Conservation (phyloP, 2,888 invertebrate species). For the Pomacea canaliculata region DNA sequence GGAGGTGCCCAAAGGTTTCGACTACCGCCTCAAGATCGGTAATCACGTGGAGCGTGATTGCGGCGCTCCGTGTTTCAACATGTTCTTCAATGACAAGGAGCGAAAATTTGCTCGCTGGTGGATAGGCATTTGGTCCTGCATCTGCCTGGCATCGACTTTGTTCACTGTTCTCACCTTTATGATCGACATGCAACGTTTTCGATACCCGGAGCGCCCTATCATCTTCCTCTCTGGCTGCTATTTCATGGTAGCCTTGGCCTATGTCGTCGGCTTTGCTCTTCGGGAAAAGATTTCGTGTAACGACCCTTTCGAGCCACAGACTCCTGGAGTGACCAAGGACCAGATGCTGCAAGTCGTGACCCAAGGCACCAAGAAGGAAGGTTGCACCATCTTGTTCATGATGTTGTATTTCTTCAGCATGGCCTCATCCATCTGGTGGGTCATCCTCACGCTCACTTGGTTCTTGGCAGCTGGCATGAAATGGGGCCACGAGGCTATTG, state of each 20-base stretch:
- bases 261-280: conserved; percentile 76
- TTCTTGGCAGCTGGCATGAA: conserved; percentile 95
- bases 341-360: conserved; percentile 68
- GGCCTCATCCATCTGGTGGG: conserved; percentile 99
- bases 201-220: conserved; percentile 97
- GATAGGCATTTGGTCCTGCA: conserved; percentile 93
- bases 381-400: conserved; percentile 95
- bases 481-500: conserved; percentile 98
- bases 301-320: conserved; percentile 52
- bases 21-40: conserved; percentile 82
- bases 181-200: conserved; percentile 93
- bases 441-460: conserved; percentile 94
- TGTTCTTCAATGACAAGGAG: conserved; percentile 88
- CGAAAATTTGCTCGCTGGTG: conserved; percentile 87
- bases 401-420: conserved; percentile 91
- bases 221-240: conserved; percentile 97
- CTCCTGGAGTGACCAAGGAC: conserved; percentile 20
- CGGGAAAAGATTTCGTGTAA: conserved; percentile 70
- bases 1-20: conserved; percentile 82
- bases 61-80: conserved; percentile 86
- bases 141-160: conserved; percentile 90
- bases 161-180: conserved; percentile 86
- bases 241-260: conserved; percentile 92
- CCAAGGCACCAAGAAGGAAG: conserved; percentile 77
- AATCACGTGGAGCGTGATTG: conserved; percentile 66